Percentiles rank a stretch among this genome's conserved stretches.
These are phyloP conservation scores for Pipistrellus nathusii DNA, from an alignment of 2,797 vertebrate genomes.

Conservation along the genomic window DNA sequence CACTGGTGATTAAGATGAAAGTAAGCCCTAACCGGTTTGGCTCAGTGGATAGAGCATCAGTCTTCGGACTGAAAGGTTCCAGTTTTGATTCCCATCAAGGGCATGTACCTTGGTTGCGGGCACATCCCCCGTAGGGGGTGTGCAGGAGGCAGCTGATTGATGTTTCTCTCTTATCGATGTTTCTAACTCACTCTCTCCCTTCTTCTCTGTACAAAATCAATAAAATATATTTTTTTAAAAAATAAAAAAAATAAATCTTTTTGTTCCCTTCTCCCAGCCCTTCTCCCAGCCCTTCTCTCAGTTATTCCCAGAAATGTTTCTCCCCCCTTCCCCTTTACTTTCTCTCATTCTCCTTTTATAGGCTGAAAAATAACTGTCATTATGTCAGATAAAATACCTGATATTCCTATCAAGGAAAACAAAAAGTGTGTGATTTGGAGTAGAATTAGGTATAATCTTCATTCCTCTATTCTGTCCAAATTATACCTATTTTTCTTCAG, in stretches of 20 bases:
- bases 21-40: not conserved
- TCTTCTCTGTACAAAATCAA: too few species aligned
- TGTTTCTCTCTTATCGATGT: too few species aligned
- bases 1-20: conserved; percentile 14
- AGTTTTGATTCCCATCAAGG: too few species aligned
- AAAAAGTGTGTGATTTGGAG: conserved; percentile 30
- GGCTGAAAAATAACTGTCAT: conserved; percentile 27
- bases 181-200: too few species aligned
- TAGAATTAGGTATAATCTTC: conserved; percentile 2
- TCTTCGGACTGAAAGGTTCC: too few species aligned
- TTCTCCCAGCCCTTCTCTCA: not conserved
- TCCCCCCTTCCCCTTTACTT: not conserved
- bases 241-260: not conserved
- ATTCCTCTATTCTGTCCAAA: not conserved
- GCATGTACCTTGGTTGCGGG: too few species aligned
- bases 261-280: not conserved
- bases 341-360: not conserved
- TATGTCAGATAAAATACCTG: not conserved
- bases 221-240: too few species aligned
- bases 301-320: not conserved
- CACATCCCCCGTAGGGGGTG: too few species aligned
- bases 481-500: conserved; percentile 16
- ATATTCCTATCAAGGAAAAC: not conserved
- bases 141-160: too few species aligned
- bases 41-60: too few species aligned